Evolutionary conservation across 1,140 invertebrate species (phyloP), one percentile per base, ranked within the genome.

Genomic region (Pogonus chalceus): DNA sequence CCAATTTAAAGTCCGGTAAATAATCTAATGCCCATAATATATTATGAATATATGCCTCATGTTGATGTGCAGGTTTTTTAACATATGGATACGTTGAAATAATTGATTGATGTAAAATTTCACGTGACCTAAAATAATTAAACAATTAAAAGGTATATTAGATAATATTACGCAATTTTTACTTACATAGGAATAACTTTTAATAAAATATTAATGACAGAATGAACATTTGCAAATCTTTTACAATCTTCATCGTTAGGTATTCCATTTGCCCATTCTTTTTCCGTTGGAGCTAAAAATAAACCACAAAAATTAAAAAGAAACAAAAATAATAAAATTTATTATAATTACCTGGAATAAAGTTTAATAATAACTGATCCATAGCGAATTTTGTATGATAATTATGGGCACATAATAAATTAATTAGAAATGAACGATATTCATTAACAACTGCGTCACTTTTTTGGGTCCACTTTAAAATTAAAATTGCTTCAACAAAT

Each of bases 1-100:
- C 70, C 50, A 70, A 68, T 53, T 77, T 70, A 37, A 82, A 67
- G 16, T 71, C 65, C 23, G 83, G 80, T 51, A 81, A 75, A 64
- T 88, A 87, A 20, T 79, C 68, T 12, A 78, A 63, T 26, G 88
- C 71, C 66, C 76, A 69, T 7, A 89, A 65, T 20, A 87, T 58
- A 70, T 84, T 82, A 54, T 78, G 72, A 1, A 86, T 56, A 68
- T 83, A 89, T 55, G 76, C 74, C 60, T 80, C 78, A 35, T 79
- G 73, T 2, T 64, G 60, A 66, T 79, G 74, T 1, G 71, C 62
- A n/a, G 72, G 66, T 59, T 74, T 77, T 46, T 74, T 77, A 56
- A 77, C 70, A 63, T 84, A 87, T 1, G 87, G 87, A 70, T 81
- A 88, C 14, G 67, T 62, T n/a, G 67, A 65, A 35, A 55, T 64